A percentile compares a stretch with the other conserved stretches of the same genome.
These are phyloP conservation scores for Aurelia sp. DNA, from an alignment of 30 jellyfish, hydroid and myxozoan genomes.

Conservation along the genomic window DNA sequence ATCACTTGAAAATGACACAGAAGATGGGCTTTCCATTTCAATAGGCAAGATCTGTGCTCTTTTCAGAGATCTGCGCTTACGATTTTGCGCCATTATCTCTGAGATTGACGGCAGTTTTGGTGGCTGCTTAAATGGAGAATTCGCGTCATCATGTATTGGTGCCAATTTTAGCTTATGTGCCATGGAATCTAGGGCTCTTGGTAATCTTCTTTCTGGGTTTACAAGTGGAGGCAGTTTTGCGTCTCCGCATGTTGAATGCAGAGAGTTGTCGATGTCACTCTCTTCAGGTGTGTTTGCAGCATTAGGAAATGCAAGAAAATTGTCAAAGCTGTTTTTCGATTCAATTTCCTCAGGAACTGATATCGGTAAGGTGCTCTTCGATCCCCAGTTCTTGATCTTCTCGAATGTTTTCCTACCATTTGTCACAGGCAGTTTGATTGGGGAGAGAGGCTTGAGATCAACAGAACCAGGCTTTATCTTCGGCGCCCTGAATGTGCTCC, in stretches of 20 bases:
- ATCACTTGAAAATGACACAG: constrained; percentile 17
- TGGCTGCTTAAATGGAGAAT: constrained; percentile 40
- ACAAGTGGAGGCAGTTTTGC: neutral
- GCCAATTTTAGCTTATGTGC: constrained; percentile 11
- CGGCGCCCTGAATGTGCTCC: constrained; percentile 78
- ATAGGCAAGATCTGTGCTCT: constrained; percentile 55
- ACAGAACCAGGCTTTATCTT: constrained; percentile 60
- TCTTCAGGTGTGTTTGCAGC: neutral
- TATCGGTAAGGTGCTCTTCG: neutral
- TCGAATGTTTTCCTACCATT: constrained; percentile 51
- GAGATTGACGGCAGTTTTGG: constrained; percentile 57
- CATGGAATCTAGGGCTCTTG: constrained; percentile 45
- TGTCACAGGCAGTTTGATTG: constrained; percentile 21
- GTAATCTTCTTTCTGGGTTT: constrained; percentile 8
- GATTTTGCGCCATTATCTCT: constrained; percentile 18
- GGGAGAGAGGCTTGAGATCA: constrained; percentile 43
- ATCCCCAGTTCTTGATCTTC: constrained; percentile 59
- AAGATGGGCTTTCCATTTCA: constrained; percentile 21
- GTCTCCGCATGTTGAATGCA: neutral
- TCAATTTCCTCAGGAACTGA: constrained; percentile 12
- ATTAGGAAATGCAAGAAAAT: constrained; percentile 10
- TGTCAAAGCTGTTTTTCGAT: neutral
- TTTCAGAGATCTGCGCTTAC: constrained; percentile 14
- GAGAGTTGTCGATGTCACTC: neutral
- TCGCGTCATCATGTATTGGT: constrained; percentile 6